A percentile compares a stretch with the other conserved stretches of the same genome.
Conservation (phyloP, 2,888 invertebrate species). For the Imbricaverruca yamaguchii region DNA sequence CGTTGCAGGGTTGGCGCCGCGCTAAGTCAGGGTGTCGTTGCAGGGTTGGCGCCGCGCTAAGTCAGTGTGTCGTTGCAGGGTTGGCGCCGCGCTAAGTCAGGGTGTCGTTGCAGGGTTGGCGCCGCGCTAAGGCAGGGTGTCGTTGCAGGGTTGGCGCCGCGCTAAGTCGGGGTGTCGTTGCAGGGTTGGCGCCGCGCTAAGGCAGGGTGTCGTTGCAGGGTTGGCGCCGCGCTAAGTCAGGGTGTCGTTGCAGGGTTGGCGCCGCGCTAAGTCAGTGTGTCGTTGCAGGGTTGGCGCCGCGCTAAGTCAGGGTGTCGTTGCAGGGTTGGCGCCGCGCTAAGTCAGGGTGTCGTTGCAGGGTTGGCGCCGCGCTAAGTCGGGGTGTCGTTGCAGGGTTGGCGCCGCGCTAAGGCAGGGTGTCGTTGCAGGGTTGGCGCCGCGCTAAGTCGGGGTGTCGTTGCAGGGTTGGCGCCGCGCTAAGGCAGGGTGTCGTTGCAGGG, state of each 20-base stretch:
- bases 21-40: no score
- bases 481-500: conserved; percentile 59
- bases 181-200: conserved; percentile 69
- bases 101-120: conserved; percentile 71
- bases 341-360: conserved; percentile 59
- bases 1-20: conserved; percentile 64
- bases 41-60: conserved; percentile 69
- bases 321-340: conserved; percentile 69
- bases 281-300: conserved; percentile 64
- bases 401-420: no score
- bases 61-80: conserved; percentile 59
- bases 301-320: no score
- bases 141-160: conserved; percentile 64
- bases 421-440: conserved; percentile 64
- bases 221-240: conserved; percentile 63
- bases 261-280: no score
- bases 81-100: conserved; percentile 63
- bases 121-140: no score
- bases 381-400: conserved; percentile 71
- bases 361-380: conserved; percentile 63
- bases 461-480: conserved; percentile 69
- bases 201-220: conserved; percentile 59
- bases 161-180: no score
- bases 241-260: conserved; percentile 71
- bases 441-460: no score